A percentile compares a stretch with the other conserved stretches of the same genome.
These are phyloP conservation scores for Epirrhoe alternata DNA, from an alignment of 2,888 invertebrate genomes.

Conservation along the genomic window DNA sequence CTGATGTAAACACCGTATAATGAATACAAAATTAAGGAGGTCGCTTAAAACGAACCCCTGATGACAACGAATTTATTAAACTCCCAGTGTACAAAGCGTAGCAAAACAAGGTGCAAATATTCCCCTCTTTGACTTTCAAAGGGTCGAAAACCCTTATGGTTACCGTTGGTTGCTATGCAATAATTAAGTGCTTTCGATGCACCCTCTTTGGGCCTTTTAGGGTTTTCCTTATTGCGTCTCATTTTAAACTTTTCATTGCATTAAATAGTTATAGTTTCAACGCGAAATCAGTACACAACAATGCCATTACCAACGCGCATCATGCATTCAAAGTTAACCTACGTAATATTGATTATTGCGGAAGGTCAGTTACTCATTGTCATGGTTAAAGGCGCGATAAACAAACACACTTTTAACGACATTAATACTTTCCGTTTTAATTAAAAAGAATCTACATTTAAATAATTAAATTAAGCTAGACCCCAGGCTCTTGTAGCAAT, in stretches of 20 bases:
- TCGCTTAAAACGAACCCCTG: not conserved
- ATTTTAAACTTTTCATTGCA: not conserved
- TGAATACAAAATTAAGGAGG: not conserved
- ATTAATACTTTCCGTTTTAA: not conserved
- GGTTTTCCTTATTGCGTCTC: constrained; percentile 6
- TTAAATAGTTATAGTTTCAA: not conserved
- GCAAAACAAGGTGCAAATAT: constrained; percentile 6
- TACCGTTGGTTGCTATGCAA: constrained; percentile 15
- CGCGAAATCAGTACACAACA: not conserved
- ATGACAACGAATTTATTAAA: not conserved
- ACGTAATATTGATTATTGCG: constrained; percentile 24
- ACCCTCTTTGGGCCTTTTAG: constrained; percentile 22
- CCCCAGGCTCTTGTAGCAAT: constrained; percentile 21
- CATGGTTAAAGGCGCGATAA: constrained; percentile 19
- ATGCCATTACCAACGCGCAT: not conserved
- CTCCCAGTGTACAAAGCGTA: not conserved
- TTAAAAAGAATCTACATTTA: not conserved
- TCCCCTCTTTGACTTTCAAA: constrained; percentile 22
- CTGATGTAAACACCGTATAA: not conserved
- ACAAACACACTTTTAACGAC: not conserved
- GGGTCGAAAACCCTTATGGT: constrained; percentile 12
- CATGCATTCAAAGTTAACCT: constrained; percentile 6
- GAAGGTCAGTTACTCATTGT: constrained; percentile 27
- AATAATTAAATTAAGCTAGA: constrained; percentile 1
- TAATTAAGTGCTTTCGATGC: constrained; percentile 23